Evolutionary conservation across 2,888 invertebrate species (phyloP), one percentile per base, ranked within the genome.

Genomic region (Drosophila putrida): DNA sequence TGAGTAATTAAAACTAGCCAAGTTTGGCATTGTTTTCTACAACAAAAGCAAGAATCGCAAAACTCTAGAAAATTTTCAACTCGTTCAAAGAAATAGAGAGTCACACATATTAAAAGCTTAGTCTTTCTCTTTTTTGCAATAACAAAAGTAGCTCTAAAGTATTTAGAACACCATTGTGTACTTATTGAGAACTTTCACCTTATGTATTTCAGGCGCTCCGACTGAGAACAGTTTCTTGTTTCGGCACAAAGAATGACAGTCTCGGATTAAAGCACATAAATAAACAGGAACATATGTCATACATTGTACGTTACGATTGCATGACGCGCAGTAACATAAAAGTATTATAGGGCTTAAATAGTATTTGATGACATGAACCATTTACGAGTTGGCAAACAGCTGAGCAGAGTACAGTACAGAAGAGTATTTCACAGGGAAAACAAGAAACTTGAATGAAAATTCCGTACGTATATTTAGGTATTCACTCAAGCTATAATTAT

Each of bases 1-100:
- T 28, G 44, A 43, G n/a, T 71, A 75, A 71, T 75, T 71, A 66
- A 59, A 65, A 75, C 47, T 51, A 33, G 51, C 53, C 25, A 39
- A 27, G 33, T 44, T 59, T 3, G 15, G 33, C 8, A 38, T 59
- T 61, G 35, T 70, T 64, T 58, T 13, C 47, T n/a, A 25, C n/a
- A 41, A 47, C 59, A 68, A 38, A 44, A 25, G 59, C 39, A 55
- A 38, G 49, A 53, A 57, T 49, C 11, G 61, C 46, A 59, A 49
- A 71, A 63, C 69, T 20, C 49, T 36, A 39, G 41, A 67, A 54
- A 61, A 67, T 63, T 53, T 15, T 15, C 39, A 25, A 35, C 38
- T 35, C 15, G 11, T 6, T n/a, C 13, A 13, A 11, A 35, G 9
- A n/a, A 11, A 49, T 1, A 39, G 2, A 15, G 10, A 25, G 13